Evolutionary conservation across 23 tunicate genomes (phyloP).

Genomic region (Corella eumyota): DNA sequence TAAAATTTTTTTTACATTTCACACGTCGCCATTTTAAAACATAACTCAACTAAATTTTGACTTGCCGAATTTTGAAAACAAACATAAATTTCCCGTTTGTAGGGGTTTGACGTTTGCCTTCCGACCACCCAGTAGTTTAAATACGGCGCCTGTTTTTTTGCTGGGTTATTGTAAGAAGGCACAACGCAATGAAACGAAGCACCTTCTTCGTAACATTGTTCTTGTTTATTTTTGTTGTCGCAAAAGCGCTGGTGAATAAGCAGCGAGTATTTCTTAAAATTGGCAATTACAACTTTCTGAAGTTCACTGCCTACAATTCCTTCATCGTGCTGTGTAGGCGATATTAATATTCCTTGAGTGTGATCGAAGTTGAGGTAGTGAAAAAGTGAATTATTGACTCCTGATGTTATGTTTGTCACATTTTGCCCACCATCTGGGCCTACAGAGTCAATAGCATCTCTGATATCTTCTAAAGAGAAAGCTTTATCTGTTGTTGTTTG

Average conservation of each 20-base stretch:
- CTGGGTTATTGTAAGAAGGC: background rate
- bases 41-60: conserved; percentile 37
- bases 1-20: background rate
- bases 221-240: background rate
- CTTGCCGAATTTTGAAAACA: conserved; percentile 42
- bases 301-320: background rate
- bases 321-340: conserved; percentile 25
- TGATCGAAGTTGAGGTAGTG: conserved; percentile 25
- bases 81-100: conserved; percentile 26
- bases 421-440: background rate
- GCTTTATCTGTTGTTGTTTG: too few species aligned
- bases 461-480: conserved; percentile 14
- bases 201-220: conserved; percentile 46
- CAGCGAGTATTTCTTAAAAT: conserved; percentile 21
- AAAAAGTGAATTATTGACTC: conserved; percentile 30
- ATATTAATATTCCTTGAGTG: conserved; percentile 11
- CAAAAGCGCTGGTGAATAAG: conserved; percentile 31
- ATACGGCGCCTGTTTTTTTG: conserved; percentile 13
- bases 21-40: conserved; percentile 18
- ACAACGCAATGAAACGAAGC: conserved; percentile 27
- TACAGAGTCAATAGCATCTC: background rate
- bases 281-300: conserved; percentile 15
- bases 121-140: conserved; percentile 64
- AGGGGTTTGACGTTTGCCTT: conserved; percentile 6
- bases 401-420: conserved; percentile 8